phyloP scores from a whole-genome alignment of 2,113 vertebrate species.

The Capreolus pygargus region DNA sequence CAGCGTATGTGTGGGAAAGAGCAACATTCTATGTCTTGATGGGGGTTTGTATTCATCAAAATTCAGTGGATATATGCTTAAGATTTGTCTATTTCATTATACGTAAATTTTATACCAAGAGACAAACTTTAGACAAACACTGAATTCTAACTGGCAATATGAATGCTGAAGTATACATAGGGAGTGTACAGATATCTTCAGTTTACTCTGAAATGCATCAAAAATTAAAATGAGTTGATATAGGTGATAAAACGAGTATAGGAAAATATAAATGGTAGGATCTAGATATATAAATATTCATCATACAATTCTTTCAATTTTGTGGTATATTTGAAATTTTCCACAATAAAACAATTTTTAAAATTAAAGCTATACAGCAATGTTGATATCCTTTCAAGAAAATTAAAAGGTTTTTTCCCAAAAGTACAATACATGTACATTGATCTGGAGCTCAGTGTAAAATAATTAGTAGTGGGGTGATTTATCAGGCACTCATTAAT shows the following conservation, averaged over 20 bases:
- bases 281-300: conserved; percentile 2
- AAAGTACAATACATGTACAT: neutral
- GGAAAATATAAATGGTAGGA: neutral
- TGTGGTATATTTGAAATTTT: neutral
- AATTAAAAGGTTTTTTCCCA: neutral
- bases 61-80: neutral
- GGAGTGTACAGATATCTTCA: neutral
- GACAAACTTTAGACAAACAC: neutral
- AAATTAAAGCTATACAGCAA: neutral
- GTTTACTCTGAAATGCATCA: conserved; percentile 26
- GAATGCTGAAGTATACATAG: neutral
- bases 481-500: conserved; percentile 19
- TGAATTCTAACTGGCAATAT: neutral
- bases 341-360: neutral
- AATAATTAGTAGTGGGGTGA: conserved; percentile 34
- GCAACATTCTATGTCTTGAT: neutral
- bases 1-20: neutral
- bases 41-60: neutral
- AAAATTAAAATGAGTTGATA: conserved; percentile 8
- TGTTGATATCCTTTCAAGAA: conserved; percentile 8
- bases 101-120: neutral
- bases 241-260: neutral
- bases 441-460: conserved; percentile 18
- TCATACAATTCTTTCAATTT: neutral
- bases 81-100: neutral